A percentile compares a stretch with the other conserved stretches of the same genome.
phyloP scores from a whole-genome alignment of 2,888 invertebrate genomes.

The Plemyria rubiginata region DNA sequence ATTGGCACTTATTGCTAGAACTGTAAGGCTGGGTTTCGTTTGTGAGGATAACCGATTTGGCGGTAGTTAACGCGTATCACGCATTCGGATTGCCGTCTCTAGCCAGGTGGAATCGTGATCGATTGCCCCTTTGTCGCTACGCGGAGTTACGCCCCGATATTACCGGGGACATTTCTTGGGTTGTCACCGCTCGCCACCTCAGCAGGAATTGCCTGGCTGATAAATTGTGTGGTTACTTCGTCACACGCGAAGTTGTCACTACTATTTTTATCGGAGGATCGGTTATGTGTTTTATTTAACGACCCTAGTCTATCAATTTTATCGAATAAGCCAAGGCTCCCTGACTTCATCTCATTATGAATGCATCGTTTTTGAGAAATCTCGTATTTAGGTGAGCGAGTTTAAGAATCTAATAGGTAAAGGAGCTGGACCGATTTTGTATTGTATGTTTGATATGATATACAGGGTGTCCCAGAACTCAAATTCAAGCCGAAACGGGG shows the following conservation, averaged over 20 bases:
- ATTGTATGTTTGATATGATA: no score
- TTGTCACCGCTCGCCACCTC: conserved; percentile 64
- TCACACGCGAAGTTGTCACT: conserved; percentile 48
- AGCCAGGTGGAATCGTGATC: conserved; percentile 76
- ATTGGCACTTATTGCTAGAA: conserved; percentile 26
- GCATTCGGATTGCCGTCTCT: conserved; percentile 68
- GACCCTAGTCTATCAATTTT: conserved; percentile 1
- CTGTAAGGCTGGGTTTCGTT: conserved; percentile 50
- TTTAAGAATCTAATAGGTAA: neutral
- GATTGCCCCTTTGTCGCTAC: conserved; percentile 75
- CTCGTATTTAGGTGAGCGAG: neutral
- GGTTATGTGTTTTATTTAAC: conserved; percentile 6
- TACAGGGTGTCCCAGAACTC: no score
- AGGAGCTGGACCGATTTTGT: no score
- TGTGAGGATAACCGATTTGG: conserved; percentile 46
- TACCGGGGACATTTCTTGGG: conserved; percentile 68
- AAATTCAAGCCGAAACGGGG: no score
- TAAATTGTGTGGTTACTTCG: conserved; percentile 57
- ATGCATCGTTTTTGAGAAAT: neutral
- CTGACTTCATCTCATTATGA: neutral
- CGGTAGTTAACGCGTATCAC: conserved; percentile 75
- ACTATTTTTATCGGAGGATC: conserved; percentile 22
- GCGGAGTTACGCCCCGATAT: conserved; percentile 57
- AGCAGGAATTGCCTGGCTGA: conserved; percentile 62
- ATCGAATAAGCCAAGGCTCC: neutral